Evolutionary conservation across 2,888 invertebrate genomes (phyloP), one percentile per base, ranked within the genome.

Genomic region (Sinelater perroti): DNA sequence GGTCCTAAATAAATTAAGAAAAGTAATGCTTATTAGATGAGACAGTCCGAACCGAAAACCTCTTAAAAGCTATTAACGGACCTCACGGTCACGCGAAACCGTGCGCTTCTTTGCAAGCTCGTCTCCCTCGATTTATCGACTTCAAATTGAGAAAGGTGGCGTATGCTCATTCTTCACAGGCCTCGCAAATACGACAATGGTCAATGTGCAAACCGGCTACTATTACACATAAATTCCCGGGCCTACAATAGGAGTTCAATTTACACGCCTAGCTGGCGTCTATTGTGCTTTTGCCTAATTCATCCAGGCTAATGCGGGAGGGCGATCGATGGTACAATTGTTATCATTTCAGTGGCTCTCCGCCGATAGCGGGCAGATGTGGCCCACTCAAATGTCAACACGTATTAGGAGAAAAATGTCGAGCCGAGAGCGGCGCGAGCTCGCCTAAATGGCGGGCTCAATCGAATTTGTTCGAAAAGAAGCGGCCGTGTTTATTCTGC

Each of bases 211-310:
- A 57, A 57, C 57, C 53, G 57, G 47, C 52, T 57, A 53, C 52
- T 47, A 57, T 68, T 67, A 60, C 62, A 63, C 68, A 67, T 65
- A 70, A 69, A 70, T 67, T 65, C 66, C 65, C 66, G 65, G 70
- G 70, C 69, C 68, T 69, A 72, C 69, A 71, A 72, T 71, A 57
- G 61, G 63, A 64, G 62, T 66, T 67, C 68, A 64, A 66, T 70
- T 72, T 73, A 71, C 71, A 73, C 73, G 73, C 73, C 72, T 67
- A 70, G 72, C 72, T 71, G 72, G 67, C 69, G 61, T 67, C 69
- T 64, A 72, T 73, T 73, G 72, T 72, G 60, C 61, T 63, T 62
- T 58, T 61, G 65, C 65, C 67, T 71, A 68, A 68, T 69, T 71
- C 68, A 67, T 67, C 65, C 62, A 64, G 66, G 67, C 69, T 65